Evolutionary conservation across 2,888 invertebrate genomes (phyloP).

Genomic region (Pheosia tremula): DNA sequence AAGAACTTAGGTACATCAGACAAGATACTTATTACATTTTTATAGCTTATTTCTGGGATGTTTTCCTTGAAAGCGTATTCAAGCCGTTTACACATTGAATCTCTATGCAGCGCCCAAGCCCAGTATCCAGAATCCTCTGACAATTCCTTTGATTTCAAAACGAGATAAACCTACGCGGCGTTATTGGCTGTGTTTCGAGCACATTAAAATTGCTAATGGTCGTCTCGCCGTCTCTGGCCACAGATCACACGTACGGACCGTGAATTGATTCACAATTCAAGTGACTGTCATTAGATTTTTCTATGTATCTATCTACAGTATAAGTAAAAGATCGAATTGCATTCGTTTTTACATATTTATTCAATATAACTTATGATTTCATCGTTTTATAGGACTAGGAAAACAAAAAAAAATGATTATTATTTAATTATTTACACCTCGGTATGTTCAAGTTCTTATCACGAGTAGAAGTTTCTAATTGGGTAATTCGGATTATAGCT

Average conservation of each 20-base stretch:
- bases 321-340: background rate
- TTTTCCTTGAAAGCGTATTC: background rate
- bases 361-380: background rate
- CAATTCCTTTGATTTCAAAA: constrained; percentile 36
- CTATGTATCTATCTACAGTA: constrained; percentile 13
- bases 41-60: no score
- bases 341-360: background rate
- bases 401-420: no score
- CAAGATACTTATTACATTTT: no score
- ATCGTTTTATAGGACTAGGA: no score
- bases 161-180: constrained; percentile 35
- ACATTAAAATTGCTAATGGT: constrained; percentile 54
- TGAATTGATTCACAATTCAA: constrained; percentile 30
- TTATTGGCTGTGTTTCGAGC: constrained; percentile 49
- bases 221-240: constrained; percentile 40
- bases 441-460: no score
- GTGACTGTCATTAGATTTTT: constrained; percentile 31
- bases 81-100: no score
- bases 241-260: constrained; percentile 41
- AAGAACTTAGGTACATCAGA: no score
- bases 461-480: no score
- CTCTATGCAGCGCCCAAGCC: background rate
- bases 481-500: no score
- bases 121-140: constrained; percentile 6
- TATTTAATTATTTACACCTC: no score